A percentile compares a stretch with the other conserved stretches of the same genome.
phyloP scores from a whole-genome alignment of 2,797 vertebrate species.

The Lycodopsis pacificus region DNA sequence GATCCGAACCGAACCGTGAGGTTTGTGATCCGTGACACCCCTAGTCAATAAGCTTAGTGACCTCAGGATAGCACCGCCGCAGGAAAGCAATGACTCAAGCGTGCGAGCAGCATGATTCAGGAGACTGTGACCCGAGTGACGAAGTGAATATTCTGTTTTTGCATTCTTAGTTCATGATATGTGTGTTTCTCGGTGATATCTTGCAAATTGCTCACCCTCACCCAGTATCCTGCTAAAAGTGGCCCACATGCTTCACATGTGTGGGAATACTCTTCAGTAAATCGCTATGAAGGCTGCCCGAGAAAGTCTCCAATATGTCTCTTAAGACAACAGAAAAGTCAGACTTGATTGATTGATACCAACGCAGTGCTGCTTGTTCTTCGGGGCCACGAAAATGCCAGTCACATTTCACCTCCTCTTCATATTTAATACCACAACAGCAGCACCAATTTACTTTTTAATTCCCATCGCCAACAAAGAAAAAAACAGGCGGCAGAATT shows the following conservation, averaged over 20 bases:
- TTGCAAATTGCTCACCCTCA: conserved; percentile 7
- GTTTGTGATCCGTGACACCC: no score
- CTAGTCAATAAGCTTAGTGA: conserved; percentile 34
- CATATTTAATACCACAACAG: conserved; percentile 57
- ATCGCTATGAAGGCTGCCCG: neutral
- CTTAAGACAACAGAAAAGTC: conserved; percentile 12
- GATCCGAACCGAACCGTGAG: no score
- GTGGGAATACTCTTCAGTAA: neutral
- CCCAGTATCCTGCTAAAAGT: neutral
- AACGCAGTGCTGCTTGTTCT: conserved; percentile 15
- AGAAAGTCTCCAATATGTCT: conserved; percentile 4
- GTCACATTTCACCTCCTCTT: conserved; percentile 53
- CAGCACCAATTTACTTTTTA: conserved; percentile 74
- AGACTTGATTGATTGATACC: conserved; percentile 34
- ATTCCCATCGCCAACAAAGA: conserved; percentile 70
- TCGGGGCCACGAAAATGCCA: conserved; percentile 36
- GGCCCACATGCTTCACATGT: neutral
- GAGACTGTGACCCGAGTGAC: conserved; percentile 1
- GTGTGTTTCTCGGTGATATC: neutral
- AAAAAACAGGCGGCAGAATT: conserved; percentile 69
- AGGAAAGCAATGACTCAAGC: conserved; percentile 50
- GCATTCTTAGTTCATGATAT: conserved; percentile 9
- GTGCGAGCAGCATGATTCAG: conserved; percentile 28
- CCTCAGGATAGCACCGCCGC: conserved; percentile 19
- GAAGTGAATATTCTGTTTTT: conserved; percentile 48